These are phyloP conservation scores for Nycticebus coucang DNA, from an alignment of 2,113 vertebrate genomes.

Conservation along the genomic window DNA sequence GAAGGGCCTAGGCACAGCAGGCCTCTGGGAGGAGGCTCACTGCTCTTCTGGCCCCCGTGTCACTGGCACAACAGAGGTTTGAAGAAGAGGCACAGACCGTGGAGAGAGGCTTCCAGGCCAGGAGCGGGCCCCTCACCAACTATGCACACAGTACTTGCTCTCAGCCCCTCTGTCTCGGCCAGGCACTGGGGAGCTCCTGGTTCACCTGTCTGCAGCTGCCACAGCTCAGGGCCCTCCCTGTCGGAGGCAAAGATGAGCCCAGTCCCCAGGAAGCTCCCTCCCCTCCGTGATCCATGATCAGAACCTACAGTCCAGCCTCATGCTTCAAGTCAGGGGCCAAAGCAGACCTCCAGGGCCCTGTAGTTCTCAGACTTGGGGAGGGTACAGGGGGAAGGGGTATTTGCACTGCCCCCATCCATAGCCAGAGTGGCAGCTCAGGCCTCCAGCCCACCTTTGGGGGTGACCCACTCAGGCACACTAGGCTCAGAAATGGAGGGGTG, in stretches of 20 bases:
- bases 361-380: neutral
- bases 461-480: neutral
- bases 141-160: neutral
- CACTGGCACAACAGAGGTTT: neutral
- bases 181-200: neutral
- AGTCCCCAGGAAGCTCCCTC: neutral
- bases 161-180: too few species aligned
- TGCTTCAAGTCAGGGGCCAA: neutral
- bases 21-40: neutral
- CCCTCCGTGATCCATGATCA: neutral
- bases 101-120: neutral
- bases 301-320: neutral
- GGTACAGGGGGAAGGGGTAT: neutral
- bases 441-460: neutral
- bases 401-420: rapidly evolving
- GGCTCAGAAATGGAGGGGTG: neutral
- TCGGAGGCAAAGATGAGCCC: neutral
- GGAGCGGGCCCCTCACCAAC: neutral
- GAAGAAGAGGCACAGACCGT: neutral
- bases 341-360: neutral
- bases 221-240: neutral
- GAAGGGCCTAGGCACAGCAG: neutral
- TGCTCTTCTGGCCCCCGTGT: neutral
- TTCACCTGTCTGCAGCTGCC: neutral
- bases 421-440: neutral